These are phyloP conservation scores for Heliconius hermathena DNA, from an alignment of 1,140 invertebrate species.

Conservation along the genomic window DNA sequence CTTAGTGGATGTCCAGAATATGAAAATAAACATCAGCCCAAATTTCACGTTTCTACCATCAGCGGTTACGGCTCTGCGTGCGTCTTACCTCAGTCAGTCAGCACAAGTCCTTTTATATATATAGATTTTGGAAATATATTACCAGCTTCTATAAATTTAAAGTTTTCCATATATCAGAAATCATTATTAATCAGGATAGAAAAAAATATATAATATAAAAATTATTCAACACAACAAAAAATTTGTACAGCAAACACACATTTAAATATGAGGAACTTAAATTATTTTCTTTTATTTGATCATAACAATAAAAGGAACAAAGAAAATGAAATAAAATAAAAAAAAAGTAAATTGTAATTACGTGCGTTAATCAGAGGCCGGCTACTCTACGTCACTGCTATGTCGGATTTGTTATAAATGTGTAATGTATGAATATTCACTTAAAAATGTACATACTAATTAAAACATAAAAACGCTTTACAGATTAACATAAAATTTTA, in stretches of 20 bases:
- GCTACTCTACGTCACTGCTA: not conserved
- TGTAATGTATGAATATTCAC: not conserved
- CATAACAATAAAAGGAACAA: conserved; percentile 18
- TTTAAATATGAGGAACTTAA: not conserved
- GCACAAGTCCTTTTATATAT: too few species aligned
- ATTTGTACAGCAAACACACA: not conserved
- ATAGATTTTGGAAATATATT: too few species aligned
- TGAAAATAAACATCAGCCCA: too few species aligned
- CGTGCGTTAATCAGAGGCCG: not conserved
- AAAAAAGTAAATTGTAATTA: conserved; percentile 13
- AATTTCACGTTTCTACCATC: too few species aligned
- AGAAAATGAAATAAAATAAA: conserved; percentile 12
- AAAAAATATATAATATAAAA: not conserved
- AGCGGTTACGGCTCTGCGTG: too few species aligned
- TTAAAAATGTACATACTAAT: not conserved
- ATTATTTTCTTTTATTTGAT: not conserved
- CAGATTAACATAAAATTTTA: too few species aligned
- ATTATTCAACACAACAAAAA: not conserved
- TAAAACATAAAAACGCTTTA: not conserved
- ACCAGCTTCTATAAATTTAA: too few species aligned
- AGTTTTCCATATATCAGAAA: not conserved
- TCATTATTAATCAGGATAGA: not conserved
- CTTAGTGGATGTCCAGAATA: too few species aligned
- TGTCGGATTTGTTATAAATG: not conserved
- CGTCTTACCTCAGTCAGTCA: too few species aligned